Base-by-base conservation (phyloP, 2,888 invertebrate species). In the Ennomos quercinarius region DNA sequence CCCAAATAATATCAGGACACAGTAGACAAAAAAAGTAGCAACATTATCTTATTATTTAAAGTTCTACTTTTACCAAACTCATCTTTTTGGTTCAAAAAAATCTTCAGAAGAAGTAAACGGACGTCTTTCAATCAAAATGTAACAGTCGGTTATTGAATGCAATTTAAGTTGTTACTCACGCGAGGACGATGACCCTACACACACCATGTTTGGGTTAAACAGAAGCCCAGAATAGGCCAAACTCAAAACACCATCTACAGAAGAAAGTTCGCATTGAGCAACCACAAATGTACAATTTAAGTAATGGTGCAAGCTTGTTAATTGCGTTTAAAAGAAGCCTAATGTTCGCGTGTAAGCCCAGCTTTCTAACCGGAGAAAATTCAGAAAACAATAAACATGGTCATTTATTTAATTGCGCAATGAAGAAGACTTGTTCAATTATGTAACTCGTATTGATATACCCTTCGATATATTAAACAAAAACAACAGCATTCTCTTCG, bases 231-330 rank as follows among this genome's bases (percentile, higher is more conserved):
- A 61, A 61, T 48, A 56, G 42, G 37, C 4, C 41, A 8, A 39
- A 43, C 43, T 40, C 55, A 61, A 56, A 60, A 61, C 55, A 56
- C 39, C 38, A 41, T 11, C 10, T 10, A 5, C 37, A 43, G 38
- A 44, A 50, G 55, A 61, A 61, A 55, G 55, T 51, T 27, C 17
- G 37, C 13, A 34, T n/a, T 11, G 36, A 36, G 46, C 46, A 60
- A 55, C 55, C 61, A 60, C 49, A 46, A 49, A 53, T 53, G 41
- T 57, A 46, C 43, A 41, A 54, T 57, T 13, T 45, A 61, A 48
- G 63, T 65, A 66, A 63, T 66, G 66, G 62, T 56, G 53, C 63
- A 47, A 57, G 54, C 50, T 55, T 56, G 67, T 59, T 67, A 68
- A 66, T 66, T 61, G 58, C 61, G 56, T 59, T 52, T 47, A 61